Percentiles rank a stretch among this genome's conserved stretches.
phyloP scores from a whole-genome alignment of 2,888 invertebrate species.

The Drosophila nr. medialis region DNA sequence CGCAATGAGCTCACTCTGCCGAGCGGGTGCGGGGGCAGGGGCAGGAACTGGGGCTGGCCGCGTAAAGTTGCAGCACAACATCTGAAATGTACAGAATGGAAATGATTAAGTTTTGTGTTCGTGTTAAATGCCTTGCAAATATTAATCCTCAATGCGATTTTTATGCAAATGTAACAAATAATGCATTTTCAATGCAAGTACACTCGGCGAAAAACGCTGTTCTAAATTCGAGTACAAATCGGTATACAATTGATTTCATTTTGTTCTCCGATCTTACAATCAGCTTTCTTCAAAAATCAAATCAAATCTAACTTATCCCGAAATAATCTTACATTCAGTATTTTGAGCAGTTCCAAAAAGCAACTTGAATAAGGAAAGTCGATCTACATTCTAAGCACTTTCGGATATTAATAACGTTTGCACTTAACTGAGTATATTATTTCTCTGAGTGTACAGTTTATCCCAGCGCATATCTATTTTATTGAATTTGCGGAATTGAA shows the following conservation, averaged over 20 bases:
- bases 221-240: background rate
- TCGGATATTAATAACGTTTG: background rate
- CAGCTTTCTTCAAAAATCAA: background rate
- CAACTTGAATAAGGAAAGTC: background rate
- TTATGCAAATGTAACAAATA: constrained; percentile 58
- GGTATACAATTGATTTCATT: background rate
- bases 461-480: constrained; percentile 67
- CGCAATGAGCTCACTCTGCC: constrained; percentile 82
- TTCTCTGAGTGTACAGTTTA: constrained; percentile 32
- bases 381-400: background rate
- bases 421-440: background rate
- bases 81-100: constrained; percentile 56
- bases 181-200: constrained; percentile 23
- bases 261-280: background rate
- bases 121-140: constrained; percentile 46
- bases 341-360: background rate
- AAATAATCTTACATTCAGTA: background rate
- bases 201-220: constrained; percentile 3
- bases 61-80: constrained; percentile 70
- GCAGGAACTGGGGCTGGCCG: constrained; percentile 57
- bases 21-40: constrained; percentile 30
- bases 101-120: constrained; percentile 56
- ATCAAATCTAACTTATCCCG: background rate
- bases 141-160: constrained; percentile 46
- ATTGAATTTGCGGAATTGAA: constrained; percentile 77